These are phyloP conservation scores for Tympanoctomys barrerae DNA, from an alignment of 2,797 vertebrate species.

Conservation along the genomic window DNA sequence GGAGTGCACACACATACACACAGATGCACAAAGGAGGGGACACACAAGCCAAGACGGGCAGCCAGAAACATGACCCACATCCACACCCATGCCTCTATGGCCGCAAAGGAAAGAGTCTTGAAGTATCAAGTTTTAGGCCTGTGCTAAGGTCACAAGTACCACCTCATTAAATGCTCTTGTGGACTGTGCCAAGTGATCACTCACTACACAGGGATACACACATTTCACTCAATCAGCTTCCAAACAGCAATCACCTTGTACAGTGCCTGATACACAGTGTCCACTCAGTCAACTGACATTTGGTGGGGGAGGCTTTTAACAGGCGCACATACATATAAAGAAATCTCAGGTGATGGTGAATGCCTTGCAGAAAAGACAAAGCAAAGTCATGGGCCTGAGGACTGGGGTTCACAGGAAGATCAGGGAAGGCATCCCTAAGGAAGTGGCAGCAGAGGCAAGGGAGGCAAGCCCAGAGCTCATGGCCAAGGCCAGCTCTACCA, in stretches of 20 bases:
- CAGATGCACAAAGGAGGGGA: neutral
- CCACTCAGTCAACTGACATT: neutral
- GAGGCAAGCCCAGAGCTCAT: neutral
- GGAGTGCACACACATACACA: fast-evolving
- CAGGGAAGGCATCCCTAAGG: constrained; percentile 34
- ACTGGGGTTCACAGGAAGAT: neutral
- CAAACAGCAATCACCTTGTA: neutral
- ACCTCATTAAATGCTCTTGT: neutral
- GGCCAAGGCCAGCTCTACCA: neutral
- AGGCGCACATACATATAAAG: neutral
- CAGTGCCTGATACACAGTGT: fast-evolving
- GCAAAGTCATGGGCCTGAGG: fast-evolving
- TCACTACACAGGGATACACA: neutral
- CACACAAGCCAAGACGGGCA: neutral
- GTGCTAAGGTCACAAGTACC: neutral
- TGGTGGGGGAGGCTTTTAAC: neutral
- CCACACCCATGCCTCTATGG: neutral
- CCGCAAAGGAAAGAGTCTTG: neutral
- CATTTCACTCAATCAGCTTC: neutral
- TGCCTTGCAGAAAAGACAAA: neutral
- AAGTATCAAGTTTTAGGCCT: neutral
- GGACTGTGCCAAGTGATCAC: neutral
- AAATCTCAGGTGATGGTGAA: neutral
- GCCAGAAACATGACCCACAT: neutral
- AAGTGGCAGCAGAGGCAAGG: neutral